These are phyloP conservation scores for Bombyx mori DNA, from an alignment of 1,140 invertebrate species.

Conservation along the genomic window DNA sequence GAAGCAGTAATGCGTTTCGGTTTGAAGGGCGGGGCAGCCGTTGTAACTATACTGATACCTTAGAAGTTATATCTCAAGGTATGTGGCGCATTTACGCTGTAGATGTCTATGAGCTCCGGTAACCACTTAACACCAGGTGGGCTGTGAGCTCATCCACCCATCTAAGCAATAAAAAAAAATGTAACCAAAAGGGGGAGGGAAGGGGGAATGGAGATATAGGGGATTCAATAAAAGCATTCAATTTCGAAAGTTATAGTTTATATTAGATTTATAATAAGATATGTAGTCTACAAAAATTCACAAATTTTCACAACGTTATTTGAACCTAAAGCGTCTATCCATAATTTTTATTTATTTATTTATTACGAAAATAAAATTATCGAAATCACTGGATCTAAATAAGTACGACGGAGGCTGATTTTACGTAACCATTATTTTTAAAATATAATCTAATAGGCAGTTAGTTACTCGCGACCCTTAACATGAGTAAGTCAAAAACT, in stretches of 20 bases:
- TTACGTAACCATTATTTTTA: conserved; percentile 68
- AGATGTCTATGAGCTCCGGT: no score
- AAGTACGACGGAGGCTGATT: conserved; percentile 55
- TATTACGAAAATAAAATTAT: conserved; percentile 71
- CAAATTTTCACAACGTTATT: conserved; percentile 71
- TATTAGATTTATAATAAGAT: conserved; percentile 72
- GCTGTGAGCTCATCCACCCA: no score
- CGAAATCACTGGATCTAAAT: conserved; percentile 62
- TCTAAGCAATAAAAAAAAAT: no score
- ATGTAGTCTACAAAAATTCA: conserved; percentile 72
- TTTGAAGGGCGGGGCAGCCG: no score
- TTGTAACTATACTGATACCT: no score
- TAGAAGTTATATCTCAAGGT: no score
- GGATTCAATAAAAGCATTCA: conserved; percentile 45
- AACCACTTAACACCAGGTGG: no score
- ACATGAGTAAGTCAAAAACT: conserved; percentile 68
- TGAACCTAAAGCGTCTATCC: conserved; percentile 71
- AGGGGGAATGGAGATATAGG: background rate
- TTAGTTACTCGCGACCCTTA: conserved; percentile 53
- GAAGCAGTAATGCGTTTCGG: no score
- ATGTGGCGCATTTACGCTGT: no score
- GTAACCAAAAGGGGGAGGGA: no score
- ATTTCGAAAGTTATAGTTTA: conserved; percentile 69
- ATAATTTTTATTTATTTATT: conserved; percentile 26
- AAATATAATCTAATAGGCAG: conserved; percentile 72